Base-by-base conservation (phyloP, 2,797 vertebrate genomes). In the Falco novaeseelandiae region DNA sequence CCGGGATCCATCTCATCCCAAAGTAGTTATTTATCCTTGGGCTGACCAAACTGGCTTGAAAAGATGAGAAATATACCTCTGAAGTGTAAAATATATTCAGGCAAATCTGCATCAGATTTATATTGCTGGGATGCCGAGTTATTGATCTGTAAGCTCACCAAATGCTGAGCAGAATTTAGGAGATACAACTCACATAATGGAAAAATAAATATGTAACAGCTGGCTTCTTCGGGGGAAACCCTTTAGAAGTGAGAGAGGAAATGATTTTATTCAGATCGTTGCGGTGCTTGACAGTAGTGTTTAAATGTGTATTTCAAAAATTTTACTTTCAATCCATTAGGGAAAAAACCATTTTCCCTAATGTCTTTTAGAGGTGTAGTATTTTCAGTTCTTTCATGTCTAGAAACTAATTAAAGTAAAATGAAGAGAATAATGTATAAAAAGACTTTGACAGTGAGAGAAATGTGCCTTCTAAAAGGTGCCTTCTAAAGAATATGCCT, bases 121-220 rank as follows among this genome's bases (percentile, higher is more conserved):
- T 96, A 90, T 94, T 96, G 55, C 94, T 88, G 79, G 73, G 55
- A 77, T 95, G 87, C 73, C 42, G 63, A 94, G 74, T 77, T 97
- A 90, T 94, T 97, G 93, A 94, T 97, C 70, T 87, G 51, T 69
- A 95, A 81, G 80, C 94, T 97, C 55, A 83, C 90, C 84, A 96
- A 95, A 90, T 38, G 95, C 93, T 96, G 83, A 96, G 89, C 70
- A 92, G 82, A 97, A 96, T 97, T 97, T 96, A 88, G 27, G 81
- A 96, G 94, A 73, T 95, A 93, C 73, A 93, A 54, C 92, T 94
- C 81, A 72, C 74, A 91, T 93, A 90, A 97, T 93, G 93, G 89
- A 96, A 89, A 94, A 95, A 97, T 97, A 97, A 97, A 96, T 97
- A 96, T 96, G 83, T 87, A 97, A 95, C 96, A 98, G 81, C 94